Conservation (phyloP, 2,797 vertebrate species). For the Odontamblyopus lacepedii region DNA sequence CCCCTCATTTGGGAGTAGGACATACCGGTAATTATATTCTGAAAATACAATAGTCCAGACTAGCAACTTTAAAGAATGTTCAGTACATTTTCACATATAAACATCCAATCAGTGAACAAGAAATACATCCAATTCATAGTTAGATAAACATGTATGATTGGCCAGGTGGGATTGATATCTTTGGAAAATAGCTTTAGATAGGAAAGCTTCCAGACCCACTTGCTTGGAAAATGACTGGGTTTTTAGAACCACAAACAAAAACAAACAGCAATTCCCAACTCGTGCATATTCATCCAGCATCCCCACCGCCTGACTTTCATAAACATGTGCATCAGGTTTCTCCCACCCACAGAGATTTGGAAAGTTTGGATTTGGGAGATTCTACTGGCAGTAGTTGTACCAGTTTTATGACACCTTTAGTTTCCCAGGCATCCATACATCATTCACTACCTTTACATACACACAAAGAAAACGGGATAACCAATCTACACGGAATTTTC, state of each 20-base stretch:
- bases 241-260: constrained; percentile 5
- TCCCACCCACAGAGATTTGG: constrained; percentile 44
- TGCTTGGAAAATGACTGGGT: constrained; percentile 7
- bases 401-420: constrained; percentile 15
- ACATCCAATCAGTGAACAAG: constrained; percentile 6
- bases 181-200: constrained; percentile 3
- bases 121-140: background rate
- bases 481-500: no score
- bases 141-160: background rate
- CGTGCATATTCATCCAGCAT: constrained; percentile 18
- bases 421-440: constrained; percentile 16
- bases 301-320: constrained; percentile 32
- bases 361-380: constrained; percentile 43
- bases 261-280: constrained; percentile 11
- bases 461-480: no score
- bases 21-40: no score
- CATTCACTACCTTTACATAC: background rate
- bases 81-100: background rate
- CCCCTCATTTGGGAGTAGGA: no score
- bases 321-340: constrained; percentile 46
- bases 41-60: no score
- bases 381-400: constrained; percentile 44
- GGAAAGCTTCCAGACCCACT: constrained; percentile 2
- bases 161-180: constrained; percentile 1
- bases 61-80: background rate